Evolutionary conservation across 2,888 invertebrate genomes (phyloP).

Genomic region (Diloba caeruleocephala): DNA sequence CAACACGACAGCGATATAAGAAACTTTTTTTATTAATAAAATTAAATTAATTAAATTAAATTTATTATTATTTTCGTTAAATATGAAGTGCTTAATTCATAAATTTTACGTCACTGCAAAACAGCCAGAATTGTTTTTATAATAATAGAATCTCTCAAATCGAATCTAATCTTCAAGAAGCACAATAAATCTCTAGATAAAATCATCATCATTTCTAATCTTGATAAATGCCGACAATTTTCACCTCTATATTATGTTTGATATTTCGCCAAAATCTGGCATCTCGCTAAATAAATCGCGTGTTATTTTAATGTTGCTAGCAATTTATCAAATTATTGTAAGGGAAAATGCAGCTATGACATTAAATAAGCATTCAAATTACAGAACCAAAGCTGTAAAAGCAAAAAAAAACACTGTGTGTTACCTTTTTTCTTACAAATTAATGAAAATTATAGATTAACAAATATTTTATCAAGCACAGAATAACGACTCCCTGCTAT

Average conservation of each 20-base stretch:
- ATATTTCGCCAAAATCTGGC: slow-evolving; percentile 30
- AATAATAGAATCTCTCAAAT: slow-evolving; percentile 12
- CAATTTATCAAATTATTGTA: slow-evolving; percentile 17
- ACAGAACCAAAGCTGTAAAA: background rate
- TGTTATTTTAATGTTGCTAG: slow-evolving; percentile 10
- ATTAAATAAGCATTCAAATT: background rate
- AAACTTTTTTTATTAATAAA: too few species aligned
- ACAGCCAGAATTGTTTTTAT: slow-evolving; percentile 14
- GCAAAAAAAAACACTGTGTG: background rate
- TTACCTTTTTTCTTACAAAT: too few species aligned
- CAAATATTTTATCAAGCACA: too few species aligned
- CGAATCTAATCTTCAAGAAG: slow-evolving; percentile 17
- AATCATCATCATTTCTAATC: slow-evolving; percentile 22
- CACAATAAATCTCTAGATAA: slow-evolving; percentile 31
- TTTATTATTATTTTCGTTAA: slow-evolving; percentile 4
- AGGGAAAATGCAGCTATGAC: slow-evolving; percentile 4
- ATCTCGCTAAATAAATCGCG: slow-evolving; percentile 24
- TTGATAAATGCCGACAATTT: slow-evolving; percentile 18
- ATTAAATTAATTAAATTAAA: too few species aligned
- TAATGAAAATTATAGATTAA: too few species aligned
- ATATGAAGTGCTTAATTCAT: slow-evolving; percentile 10
- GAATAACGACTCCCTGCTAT: too few species aligned
- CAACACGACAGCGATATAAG: too few species aligned
- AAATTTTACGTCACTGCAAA: slow-evolving; percentile 14
- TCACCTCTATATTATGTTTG: slow-evolving; percentile 25